Evolutionary conservation across 1,140 invertebrate species (phyloP).

Genomic region (Tetranychus cinnabarinus): DNA sequence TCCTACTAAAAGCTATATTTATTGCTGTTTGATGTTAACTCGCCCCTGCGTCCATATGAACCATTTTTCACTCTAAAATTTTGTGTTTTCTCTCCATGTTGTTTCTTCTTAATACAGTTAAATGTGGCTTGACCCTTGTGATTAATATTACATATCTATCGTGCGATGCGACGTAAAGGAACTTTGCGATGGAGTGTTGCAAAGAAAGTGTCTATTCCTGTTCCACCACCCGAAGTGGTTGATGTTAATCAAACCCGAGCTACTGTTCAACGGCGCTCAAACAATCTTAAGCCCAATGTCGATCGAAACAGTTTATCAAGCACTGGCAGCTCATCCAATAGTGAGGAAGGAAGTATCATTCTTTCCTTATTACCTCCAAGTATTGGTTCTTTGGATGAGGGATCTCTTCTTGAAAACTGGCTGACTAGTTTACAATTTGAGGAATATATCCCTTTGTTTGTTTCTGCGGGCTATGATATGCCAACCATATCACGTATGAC

Average conservation of each 20-base stretch:
- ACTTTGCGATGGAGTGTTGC: background rate
- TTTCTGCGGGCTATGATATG: conserved; percentile 88
- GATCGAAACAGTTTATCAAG: background rate
- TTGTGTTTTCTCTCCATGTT: too few relatives aligned
- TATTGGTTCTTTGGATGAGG: conserved; percentile 33
- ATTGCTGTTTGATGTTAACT: too few relatives aligned
- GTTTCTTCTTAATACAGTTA: too few relatives aligned
- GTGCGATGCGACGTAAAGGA: background rate
- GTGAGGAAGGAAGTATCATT: background rate
- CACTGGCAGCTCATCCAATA: background rate
- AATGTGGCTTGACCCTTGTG: too few relatives aligned
- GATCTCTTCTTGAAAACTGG: conserved; percentile 51
- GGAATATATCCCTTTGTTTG: conserved; percentile 80
- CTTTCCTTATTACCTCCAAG: background rate
- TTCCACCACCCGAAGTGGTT: background rate
- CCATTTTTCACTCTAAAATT: background rate
- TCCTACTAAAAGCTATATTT: too few relatives aligned
- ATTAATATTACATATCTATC: too few relatives aligned
- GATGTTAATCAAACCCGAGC: background rate
- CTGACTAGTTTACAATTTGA: conserved; percentile 80
- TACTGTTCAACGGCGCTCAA: background rate
- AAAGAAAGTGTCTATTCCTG: background rate
- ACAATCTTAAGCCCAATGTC: background rate
- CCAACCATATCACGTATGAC: conserved; percentile 93
- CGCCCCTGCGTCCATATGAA: too few relatives aligned